These are phyloP conservation scores for Peromyscus nudipes DNA, from an alignment of 2,797 vertebrate species.

Conservation along the genomic window DNA sequence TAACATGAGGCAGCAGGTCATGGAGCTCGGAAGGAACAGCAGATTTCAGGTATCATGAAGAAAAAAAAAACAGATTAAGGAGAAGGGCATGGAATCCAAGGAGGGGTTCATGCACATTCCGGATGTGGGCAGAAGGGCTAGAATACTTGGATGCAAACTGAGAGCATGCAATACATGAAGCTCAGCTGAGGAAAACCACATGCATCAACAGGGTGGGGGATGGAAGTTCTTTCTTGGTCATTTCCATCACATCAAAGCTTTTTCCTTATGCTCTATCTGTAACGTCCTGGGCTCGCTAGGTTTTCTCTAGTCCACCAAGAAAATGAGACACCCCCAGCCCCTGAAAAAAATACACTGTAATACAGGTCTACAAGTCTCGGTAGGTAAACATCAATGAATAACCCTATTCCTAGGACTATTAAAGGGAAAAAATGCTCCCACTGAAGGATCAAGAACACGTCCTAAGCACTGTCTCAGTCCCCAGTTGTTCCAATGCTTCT, in stretches of 20 bases:
- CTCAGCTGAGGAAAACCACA: conserved; percentile 80
- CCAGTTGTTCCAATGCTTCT: conserved; percentile 26
- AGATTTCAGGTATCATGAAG: conserved; percentile 76
- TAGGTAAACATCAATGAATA: conserved; percentile 37
- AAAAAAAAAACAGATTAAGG: conserved; percentile 76
- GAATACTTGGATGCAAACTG: conserved; percentile 75
- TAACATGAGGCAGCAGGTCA: conserved; percentile 72
- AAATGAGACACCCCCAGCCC: conserved; percentile 57
- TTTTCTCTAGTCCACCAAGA: conserved; percentile 60
- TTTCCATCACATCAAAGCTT: conserved; percentile 78
- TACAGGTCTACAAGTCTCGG: neutral
- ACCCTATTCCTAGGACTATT: neutral
- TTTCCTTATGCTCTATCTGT: conserved; percentile 58
- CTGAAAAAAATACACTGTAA: conserved; percentile 62
- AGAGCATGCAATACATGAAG: conserved; percentile 81
- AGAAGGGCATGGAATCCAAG: conserved; percentile 78
- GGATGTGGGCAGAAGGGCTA: conserved; percentile 61
- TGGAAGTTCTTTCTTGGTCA: conserved; percentile 81
- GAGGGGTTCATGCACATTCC: conserved; percentile 76
- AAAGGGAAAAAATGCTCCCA: neutral
- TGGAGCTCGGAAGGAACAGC: conserved; percentile 72
- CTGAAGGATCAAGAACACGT: conserved; percentile 60
- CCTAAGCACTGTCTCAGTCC: conserved; percentile 42
- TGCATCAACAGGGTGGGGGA: conserved; percentile 78
- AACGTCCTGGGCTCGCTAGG: conserved; percentile 61